Percentiles rank a stretch among this genome's conserved stretches.
Conservation (phyloP, 1,140 invertebrate genomes). For the Epicauta chinensis region DNA sequence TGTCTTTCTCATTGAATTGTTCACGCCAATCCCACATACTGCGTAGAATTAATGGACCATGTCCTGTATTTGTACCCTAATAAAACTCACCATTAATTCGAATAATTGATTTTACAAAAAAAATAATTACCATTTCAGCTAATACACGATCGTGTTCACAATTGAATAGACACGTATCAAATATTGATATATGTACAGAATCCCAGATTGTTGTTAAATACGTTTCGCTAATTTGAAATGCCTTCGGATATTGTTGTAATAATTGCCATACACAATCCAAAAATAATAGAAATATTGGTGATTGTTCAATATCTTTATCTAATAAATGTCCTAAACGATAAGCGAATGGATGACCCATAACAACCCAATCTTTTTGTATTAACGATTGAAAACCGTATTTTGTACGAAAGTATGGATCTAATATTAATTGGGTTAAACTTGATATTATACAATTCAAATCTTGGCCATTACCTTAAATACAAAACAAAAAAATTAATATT, state of each 20-base stretch:
- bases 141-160: conserved; percentile 62
- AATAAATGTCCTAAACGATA: conserved; percentile 61
- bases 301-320: conserved; percentile 48
- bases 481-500: conserved; percentile 6
- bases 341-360: conserved; percentile 81
- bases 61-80: conserved; percentile 18
- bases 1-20: conserved; percentile 72
- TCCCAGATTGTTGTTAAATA: conserved; percentile 91
- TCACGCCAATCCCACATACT: conserved; percentile 82
- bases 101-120: neutral
- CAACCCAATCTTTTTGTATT: conserved; percentile 92
- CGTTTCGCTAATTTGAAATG: conserved; percentile 89
- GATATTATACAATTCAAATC: conserved; percentile 86
- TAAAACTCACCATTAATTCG: neutral
- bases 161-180: conserved; percentile 91
- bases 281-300: conserved; percentile 84
- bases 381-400: conserved; percentile 85
- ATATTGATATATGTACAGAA: conserved; percentile 74
- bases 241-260: conserved; percentile 74
- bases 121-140: conserved; percentile 51
- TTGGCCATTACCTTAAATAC: conserved; percentile 67
- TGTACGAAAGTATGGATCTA: conserved; percentile 80
- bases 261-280: conserved; percentile 93
- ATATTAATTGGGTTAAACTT: conserved; percentile 75
- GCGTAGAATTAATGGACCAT: conserved; percentile 52